Evolutionary conservation across 2,113 vertebrate species (phyloP), one percentile per base, ranked within the genome.

Genomic region (Nerophis ophidion): DNA sequence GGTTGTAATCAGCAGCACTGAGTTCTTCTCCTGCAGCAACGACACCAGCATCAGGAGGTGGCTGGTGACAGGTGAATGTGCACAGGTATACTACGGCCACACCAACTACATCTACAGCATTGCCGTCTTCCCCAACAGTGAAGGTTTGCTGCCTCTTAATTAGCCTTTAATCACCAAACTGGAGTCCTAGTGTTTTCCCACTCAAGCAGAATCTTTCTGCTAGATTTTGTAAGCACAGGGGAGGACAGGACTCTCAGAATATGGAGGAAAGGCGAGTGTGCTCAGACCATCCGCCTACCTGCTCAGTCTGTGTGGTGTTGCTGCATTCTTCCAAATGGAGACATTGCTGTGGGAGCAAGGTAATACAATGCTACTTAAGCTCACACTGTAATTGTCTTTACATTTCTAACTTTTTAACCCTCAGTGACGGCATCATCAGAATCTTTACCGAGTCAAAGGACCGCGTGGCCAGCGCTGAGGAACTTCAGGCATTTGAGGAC

Each of bases 11-110:
- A 95, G 83, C 87, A 91, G 90, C 72, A 83, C 63, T 15, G 94
- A 98, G 85, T 99, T 99, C 87, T 94, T 99, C 82, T 99, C 97
- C 36, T 99, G 97, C 87, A 92, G 96, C 81, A 99, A 99, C 62
- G 97, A 99, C 77, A 83, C 93, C 17, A 96, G 89, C 78, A 86
- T 99, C 77, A 90, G 97, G 83, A 91, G 91, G 70, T 99, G 97
- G 97, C 84, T 90, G n/a, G 93, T 98, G 74, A 90, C 91, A 55
- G 97, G 97, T 5, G 91, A 95, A 56, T 99, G 97, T 75, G 77
- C 95, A 44, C 92, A 97, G 68, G 88, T 96, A 36, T 98, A 94
- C 78, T 92, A 93, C 74, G 92, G 93, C 52, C 96, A 99, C 81
- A 97, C 96, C 74, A 97, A 97, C 92, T 99, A 93, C 57, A 97